Base-by-base conservation (phyloP, 2,797 vertebrate genomes). In the Crenuchus spilurus region DNA sequence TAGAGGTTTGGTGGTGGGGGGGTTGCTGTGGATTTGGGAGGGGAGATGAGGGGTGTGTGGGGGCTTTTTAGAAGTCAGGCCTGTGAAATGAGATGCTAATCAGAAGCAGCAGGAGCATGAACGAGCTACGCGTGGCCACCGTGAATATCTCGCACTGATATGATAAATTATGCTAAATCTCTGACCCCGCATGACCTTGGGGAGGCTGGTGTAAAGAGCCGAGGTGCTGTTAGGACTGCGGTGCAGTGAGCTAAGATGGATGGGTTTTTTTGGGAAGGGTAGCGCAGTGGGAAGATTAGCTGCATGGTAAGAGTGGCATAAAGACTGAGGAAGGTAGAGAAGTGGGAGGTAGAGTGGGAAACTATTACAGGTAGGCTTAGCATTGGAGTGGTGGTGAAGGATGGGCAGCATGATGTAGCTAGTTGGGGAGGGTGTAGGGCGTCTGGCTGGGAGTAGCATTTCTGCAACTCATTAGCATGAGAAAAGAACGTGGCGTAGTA, bases 81-180 rank as follows among this genome's bases (percentile, higher is more conserved):
- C 78, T 83, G 80, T 82, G 80, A 92, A 93, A 93, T 92, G 91
- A 93, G 92, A 92, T 92, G 91, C 91, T 92, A 93, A 93, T 91
- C 88, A 87, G 84, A 90, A 93, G 91, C 92, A 93, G 92, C 91
- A 88, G 90, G 91, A 91, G 90, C 86, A 89, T 91, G 91, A 91
- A 89, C 88, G 82, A 74, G 90, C 90, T 90, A 91, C 89, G 87
- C 87, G 92, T 90, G 91, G 88, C 91, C 89, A 88, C 91, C 51
- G 91, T 90, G 91, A 92, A 92, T 92, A 92, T 93, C 91, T 92
- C 89, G 87, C 90, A 91, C 89, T 91, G 91, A 92, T 92, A 92
- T 92, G 91, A 91, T 90, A 91, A 90, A 92, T 93, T 93, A 93
- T 93, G 92, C 91, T 93, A 93, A 93, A 93, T 92, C 91, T 91